phyloP scores from a whole-genome alignment of 2,797 vertebrate genomes.

The Pipistrellus kuhlii region DNA sequence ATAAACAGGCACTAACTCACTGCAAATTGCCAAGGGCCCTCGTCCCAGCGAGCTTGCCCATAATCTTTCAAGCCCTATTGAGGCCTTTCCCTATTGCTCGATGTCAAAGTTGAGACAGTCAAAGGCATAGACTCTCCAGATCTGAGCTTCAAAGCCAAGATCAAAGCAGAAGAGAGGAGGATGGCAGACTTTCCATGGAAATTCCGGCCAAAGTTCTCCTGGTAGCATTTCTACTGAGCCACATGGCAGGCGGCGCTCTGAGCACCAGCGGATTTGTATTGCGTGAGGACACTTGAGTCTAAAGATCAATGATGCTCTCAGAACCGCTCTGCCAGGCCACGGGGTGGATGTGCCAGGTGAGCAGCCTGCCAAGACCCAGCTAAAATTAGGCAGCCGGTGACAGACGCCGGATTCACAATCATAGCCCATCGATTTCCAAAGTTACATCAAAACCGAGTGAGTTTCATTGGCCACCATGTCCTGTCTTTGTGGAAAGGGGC shows the following conservation, averaged over 20 bases:
- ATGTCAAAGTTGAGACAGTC: slow-evolving; percentile 66
- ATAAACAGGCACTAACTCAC: slow-evolving; percentile 47
- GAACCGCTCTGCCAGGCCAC: slow-evolving; percentile 1
- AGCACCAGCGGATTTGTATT: slow-evolving; percentile 80
- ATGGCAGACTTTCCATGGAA: neutral
- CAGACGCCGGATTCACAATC: slow-evolving; percentile 67
- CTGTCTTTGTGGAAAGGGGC: neutral
- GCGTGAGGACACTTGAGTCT: slow-evolving; percentile 77
- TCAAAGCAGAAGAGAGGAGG: slow-evolving; percentile 22
- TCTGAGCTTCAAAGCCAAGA: neutral
- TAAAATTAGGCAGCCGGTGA: slow-evolving; percentile 28
- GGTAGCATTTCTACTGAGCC: slow-evolving; percentile 63
- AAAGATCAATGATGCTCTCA: slow-evolving; percentile 76
- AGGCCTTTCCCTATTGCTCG: slow-evolving; percentile 53
- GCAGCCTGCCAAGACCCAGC: slow-evolving; percentile 58
- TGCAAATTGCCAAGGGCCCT: neutral
- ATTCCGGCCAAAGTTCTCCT: slow-evolving; percentile 68
- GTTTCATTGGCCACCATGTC: slow-evolving; percentile 2
- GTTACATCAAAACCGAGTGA: neutral
- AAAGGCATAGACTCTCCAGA: slow-evolving; percentile 49
- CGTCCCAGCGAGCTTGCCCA: slow-evolving; percentile 55
- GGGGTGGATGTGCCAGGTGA: neutral
- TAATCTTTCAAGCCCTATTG: slow-evolving; percentile 65
- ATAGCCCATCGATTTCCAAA: slow-evolving; percentile 63
- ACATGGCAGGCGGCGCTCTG: slow-evolving; percentile 71